These are phyloP conservation scores for Myotis lucifugus DNA, from an alignment of 2,113 vertebrate species.

Conservation along the genomic window DNA sequence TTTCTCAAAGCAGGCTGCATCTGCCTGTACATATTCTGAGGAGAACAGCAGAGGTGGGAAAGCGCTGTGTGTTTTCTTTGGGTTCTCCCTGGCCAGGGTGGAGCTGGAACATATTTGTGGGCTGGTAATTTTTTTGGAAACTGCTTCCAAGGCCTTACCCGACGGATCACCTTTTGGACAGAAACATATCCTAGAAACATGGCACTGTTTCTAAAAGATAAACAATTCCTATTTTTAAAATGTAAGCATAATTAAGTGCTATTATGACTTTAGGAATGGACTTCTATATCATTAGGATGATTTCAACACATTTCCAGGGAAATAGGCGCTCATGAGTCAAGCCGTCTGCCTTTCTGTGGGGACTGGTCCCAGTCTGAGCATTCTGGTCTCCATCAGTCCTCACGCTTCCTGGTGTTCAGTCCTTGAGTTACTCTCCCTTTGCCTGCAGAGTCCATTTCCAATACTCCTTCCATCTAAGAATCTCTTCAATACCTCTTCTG, in stretches of 20 bases:
- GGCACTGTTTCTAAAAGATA: conserved; percentile 38
- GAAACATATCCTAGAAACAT: not conserved
- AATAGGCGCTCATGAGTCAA: fast-evolving
- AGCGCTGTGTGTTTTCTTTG: not conserved
- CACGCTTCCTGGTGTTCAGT: not conserved
- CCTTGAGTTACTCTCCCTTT: not conserved
- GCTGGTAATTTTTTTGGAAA: not conserved
- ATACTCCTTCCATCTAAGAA: not conserved
- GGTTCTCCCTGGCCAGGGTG: not conserved
- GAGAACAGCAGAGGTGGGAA: not conserved
- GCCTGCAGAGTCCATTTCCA: not conserved
- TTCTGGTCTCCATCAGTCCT: not conserved
- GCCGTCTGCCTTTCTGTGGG: not conserved
- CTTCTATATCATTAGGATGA: not conserved
- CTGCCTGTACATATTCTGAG: not conserved
- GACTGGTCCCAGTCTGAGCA: no score
- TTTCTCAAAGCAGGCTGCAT: not conserved
- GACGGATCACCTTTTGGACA: not conserved
- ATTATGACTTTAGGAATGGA: not conserved
- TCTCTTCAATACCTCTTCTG: not conserved
- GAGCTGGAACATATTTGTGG: not conserved
- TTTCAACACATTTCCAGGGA: not conserved
- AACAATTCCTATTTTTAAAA: conserved; percentile 8
- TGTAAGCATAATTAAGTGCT: not conserved
- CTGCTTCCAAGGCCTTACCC: not conserved